These are phyloP conservation scores for Trachymyrmex cornetzi DNA, from an alignment of 1,140 invertebrate genomes.

Conservation along the genomic window DNA sequence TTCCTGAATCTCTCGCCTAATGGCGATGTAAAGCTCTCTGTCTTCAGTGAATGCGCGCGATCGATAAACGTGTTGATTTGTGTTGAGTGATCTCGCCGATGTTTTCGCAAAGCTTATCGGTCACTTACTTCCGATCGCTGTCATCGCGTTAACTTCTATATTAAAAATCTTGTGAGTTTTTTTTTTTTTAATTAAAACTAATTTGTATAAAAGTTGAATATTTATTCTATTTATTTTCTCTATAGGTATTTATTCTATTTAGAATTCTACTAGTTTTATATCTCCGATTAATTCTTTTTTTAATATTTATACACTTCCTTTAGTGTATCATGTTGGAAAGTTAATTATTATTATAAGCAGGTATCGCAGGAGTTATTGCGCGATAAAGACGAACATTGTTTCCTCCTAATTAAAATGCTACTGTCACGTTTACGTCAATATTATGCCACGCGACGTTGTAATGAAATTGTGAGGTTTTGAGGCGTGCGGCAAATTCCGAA, in stretches of 20 bases:
- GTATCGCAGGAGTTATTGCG: neutral
- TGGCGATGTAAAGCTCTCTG: conserved; percentile 56
- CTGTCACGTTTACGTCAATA: conserved; percentile 54
- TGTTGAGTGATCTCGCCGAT: neutral
- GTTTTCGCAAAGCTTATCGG: neutral
- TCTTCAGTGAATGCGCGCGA: neutral
- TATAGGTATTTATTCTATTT: neutral
- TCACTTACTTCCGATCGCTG: neutral
- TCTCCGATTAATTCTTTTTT: conserved; percentile 3
- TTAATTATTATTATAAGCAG: conserved; percentile 12
- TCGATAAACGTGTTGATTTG: conserved; percentile 35
- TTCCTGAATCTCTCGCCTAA: conserved; percentile 67
- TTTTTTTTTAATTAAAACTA: too few relatives aligned
- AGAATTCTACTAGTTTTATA: neutral
- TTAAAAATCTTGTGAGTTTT: neutral
- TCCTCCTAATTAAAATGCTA: conserved; percentile 42
- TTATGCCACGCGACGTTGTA: conserved; percentile 43
- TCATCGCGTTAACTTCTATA: neutral
- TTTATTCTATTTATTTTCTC: neutral
- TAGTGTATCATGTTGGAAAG: neutral
- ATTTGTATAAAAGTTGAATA: neutral
- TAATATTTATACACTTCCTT: neutral
- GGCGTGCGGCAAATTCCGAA: conserved; percentile 55
- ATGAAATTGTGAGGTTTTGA: conserved; percentile 61
- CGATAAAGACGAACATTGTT: conserved; percentile 41